Conservation (phyloP, 1,140 invertebrate species). For the Atopsyche davidsoni region DNA sequence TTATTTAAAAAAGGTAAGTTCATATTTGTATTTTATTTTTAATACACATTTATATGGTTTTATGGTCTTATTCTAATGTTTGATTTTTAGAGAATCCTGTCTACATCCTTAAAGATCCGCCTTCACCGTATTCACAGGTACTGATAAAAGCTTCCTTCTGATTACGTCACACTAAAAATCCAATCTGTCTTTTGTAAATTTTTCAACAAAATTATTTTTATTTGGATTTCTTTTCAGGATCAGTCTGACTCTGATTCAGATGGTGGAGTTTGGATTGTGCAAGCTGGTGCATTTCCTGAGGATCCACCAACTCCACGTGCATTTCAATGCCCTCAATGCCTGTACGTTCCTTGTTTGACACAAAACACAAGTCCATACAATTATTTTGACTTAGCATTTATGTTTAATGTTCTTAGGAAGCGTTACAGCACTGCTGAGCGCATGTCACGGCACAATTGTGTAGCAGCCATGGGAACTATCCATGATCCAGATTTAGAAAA, state of each 20-base stretch:
- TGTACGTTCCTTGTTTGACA: too few species aligned
- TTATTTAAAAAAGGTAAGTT: too few species aligned
- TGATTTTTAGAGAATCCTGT: too few species aligned
- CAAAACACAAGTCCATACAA: neutral
- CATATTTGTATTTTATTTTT: too few species aligned
- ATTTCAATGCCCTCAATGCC: slow-evolving; percentile 12
- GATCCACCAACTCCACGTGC: neutral
- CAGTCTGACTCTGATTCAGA: slow-evolving; percentile 17
- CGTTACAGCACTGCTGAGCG: slow-evolving; percentile 7
- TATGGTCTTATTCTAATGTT: too few species aligned
- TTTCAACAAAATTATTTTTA: too few species aligned
- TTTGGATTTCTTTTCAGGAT: too few species aligned
- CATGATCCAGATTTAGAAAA: neutral
- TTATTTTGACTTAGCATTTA: neutral
- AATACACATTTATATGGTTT: too few species aligned
- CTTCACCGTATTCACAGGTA: too few species aligned
- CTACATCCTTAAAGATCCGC: too few species aligned
- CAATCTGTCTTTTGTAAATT: neutral
- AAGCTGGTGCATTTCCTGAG: too few species aligned
- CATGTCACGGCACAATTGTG: slow-evolving; percentile 9
- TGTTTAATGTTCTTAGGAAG: slow-evolving; percentile 7
- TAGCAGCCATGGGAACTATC: neutral
- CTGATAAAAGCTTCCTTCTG: neutral
- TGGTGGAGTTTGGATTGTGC: slow-evolving; percentile 15
- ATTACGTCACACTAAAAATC: neutral